Base-by-base conservation (phyloP, 2,888 invertebrate genomes). In the Vesta saturnalis region DNA sequence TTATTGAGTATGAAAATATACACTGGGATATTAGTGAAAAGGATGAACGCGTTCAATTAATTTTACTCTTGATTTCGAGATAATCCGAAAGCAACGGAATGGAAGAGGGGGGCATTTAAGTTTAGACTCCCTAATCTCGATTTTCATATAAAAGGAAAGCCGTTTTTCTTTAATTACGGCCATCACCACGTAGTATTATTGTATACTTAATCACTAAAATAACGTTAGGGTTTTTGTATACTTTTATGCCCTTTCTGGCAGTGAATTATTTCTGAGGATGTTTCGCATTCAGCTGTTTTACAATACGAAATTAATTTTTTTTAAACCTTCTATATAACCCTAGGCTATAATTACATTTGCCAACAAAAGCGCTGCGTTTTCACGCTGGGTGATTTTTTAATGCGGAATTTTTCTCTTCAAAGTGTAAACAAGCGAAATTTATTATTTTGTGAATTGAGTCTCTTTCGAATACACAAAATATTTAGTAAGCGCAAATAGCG, bases 231-330 rank as follows among this genome's bases (percentile, higher is more conserved):
- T 54, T 35, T 64, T 56, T 57, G 57, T 54, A 49, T 57, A 57
- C 57, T 64, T 56, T 39, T 56, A 46, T 49, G 55, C 55, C 62
- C 56, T 62, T 55, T 57, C 23, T 49, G 63, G 19, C 57, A 49
- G 57, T 64, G 63, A 64, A 46, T 64, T 64, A 64, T 64, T 64
- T 64, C 63, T 46, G 58, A 56, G 57, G 64, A 64, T 64, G 64
- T 64, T 58, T 58, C 46, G 55, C 61, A 54, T 60, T 60, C 49
- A 49, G 62, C 54, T 52, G 57, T 62, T 62, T 58, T 35, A 58
- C 64, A 64, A 58, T 58, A 52, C 58, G 64, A 58, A 58, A 58
- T 64, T 58, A 46, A 58, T 64, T 64, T 58, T 63, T 64, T 57
- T 52, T 10, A 52, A 47, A 52, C 52, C 19, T 52, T 18, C 15